These are phyloP conservation scores for Morelia viridis DNA, from an alignment of 2,797 vertebrate genomes.

Conservation along the genomic window DNA sequence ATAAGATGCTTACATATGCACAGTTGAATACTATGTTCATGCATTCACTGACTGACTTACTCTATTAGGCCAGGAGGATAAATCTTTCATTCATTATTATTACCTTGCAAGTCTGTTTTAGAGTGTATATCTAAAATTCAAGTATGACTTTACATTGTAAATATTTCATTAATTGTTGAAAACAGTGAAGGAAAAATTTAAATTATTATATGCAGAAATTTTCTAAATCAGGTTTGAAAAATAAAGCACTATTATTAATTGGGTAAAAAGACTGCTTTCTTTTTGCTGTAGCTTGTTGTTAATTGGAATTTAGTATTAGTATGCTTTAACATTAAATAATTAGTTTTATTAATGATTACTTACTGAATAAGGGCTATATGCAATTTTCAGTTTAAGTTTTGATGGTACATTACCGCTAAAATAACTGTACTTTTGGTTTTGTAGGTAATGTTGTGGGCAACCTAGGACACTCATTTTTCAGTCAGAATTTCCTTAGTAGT, in stretches of 20 bases:
- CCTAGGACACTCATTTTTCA: slow-evolving; percentile 97
- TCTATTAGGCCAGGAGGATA: neutral
- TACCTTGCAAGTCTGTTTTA: neutral
- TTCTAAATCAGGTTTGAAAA: neutral
- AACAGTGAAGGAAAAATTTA: neutral
- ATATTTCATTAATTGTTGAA: neutral
- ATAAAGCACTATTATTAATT: neutral
- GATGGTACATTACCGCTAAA: neutral
- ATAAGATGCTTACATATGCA: no score
- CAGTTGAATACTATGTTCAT: no score
- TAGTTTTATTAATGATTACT: neutral
- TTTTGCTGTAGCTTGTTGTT: neutral
- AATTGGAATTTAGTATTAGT: neutral
- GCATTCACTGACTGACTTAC: neutral
- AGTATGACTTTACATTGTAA: neutral
- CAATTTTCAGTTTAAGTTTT: slow-evolving; percentile 4
- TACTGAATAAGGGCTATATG: neutral
- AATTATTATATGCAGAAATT: neutral
- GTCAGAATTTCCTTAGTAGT: slow-evolving; percentile 94
- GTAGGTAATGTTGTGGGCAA: slow-evolving; percentile 91
- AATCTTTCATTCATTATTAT: neutral
- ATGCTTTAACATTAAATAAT: neutral
- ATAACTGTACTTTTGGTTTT: slow-evolving; percentile 44
- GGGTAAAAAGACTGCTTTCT: neutral
- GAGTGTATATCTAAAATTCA: neutral